A percentile compares a stretch with the other conserved stretches of the same genome.
Evolutionary conservation across 2,113 vertebrate species (phyloP).

Genomic region (Caloenas nicobarica): DNA sequence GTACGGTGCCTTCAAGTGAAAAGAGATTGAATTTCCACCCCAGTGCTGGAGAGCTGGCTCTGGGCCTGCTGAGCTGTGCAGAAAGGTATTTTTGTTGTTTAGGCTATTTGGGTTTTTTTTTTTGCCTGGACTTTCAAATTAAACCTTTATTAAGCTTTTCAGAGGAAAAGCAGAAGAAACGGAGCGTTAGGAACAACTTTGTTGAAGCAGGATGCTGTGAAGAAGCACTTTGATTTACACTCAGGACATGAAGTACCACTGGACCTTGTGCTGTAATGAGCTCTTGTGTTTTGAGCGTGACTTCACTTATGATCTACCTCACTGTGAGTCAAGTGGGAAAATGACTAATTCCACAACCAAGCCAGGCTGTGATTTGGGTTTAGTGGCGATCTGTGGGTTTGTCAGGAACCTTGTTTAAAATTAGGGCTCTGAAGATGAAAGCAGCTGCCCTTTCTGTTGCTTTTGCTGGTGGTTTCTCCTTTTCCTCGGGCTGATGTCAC

Average conservation of each 20-base stretch:
- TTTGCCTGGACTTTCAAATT: not conserved
- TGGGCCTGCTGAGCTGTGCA: not conserved
- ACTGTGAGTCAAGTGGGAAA: accelerated
- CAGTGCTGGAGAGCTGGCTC: not conserved
- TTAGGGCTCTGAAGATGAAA: accelerated
- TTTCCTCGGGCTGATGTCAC: accelerated
- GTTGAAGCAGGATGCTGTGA: not conserved
- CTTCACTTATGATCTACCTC: not conserved
- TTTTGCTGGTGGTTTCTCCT: not conserved
- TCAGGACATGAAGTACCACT: accelerated
- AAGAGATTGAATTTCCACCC: not conserved
- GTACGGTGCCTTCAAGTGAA: not conserved
- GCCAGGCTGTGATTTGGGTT: not conserved
- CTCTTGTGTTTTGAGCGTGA: not conserved
- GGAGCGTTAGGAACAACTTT: accelerated
- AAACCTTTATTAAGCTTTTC: not conserved
- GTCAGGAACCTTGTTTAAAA: not conserved
- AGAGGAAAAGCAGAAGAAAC: not conserved
- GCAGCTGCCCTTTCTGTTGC: no score
- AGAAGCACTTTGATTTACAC: not conserved
- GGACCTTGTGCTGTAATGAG: accelerated
- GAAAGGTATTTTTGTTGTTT: not conserved
- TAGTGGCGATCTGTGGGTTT: not conserved
- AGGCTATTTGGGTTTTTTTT: not conserved
- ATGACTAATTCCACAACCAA: not conserved